Conservation (phyloP, 2,888 invertebrate genomes). For the Epiblema foenella region DNA sequence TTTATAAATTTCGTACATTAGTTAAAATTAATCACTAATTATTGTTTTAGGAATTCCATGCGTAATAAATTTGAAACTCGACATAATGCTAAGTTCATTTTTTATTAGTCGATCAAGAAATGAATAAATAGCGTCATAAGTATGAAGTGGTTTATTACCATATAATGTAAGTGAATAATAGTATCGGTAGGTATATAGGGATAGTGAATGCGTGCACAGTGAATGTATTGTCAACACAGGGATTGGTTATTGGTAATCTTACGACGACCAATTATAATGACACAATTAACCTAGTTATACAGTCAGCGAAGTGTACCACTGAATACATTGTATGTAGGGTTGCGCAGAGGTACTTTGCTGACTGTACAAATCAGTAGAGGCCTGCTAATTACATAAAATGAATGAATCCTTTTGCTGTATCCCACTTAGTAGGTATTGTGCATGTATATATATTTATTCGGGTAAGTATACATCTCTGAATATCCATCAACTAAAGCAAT, state of each 20-base stretch:
- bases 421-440: neutral
- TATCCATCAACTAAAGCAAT: neutral
- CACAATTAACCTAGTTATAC: neutral
- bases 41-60: too few relatives aligned
- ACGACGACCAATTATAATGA: neutral
- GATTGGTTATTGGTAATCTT: neutral
- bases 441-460: neutral
- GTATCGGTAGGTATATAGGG: neutral
- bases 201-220: slow-evolving; percentile 15
- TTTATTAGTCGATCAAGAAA: too few relatives aligned
- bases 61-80: too few relatives aligned
- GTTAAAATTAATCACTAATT: too few relatives aligned
- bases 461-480: neutral
- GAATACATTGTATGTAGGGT: neutral
- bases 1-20: too few relatives aligned
- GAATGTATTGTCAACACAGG: slow-evolving; percentile 13
- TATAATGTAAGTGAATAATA: neutral
- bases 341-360: neutral
- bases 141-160: neutral
- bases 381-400: neutral
- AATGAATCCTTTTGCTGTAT: neutral
- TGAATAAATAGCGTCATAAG: neutral
- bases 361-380: too few relatives aligned
- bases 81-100: too few relatives aligned
- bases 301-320: neutral